Evolutionary conservation across 2,797 vertebrate genomes (phyloP).

Genomic region (Strix occidentalis): DNA sequence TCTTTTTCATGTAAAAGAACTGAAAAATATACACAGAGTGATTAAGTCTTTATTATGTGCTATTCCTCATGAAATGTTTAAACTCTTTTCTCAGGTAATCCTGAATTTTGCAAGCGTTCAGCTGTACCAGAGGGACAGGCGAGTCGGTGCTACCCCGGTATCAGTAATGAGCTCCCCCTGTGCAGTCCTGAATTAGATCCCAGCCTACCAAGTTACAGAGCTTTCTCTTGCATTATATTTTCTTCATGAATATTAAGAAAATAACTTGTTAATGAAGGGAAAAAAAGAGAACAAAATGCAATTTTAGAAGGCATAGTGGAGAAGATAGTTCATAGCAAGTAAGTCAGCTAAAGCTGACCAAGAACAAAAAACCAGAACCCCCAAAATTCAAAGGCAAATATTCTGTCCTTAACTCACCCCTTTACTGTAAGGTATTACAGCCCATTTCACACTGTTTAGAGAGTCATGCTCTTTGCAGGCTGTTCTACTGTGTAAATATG

Average conservation of each 20-base stretch:
- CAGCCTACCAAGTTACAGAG: background rate
- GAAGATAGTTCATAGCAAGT: background rate
- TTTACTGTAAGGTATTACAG: background rate
- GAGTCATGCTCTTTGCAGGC: conserved; percentile 11
- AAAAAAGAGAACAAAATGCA: background rate
- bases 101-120: background rate
- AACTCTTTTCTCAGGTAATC: background rate
- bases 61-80: background rate
- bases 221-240: background rate
- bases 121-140: background rate
- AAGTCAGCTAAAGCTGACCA: background rate
- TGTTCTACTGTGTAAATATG: conserved; percentile 3
- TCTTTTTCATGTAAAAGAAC: background rate
- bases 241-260: background rate
- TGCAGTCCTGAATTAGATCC: background rate
- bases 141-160: background rate
- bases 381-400: background rate
- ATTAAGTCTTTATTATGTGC: background rate
- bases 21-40: background rate
- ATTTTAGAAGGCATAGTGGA: background rate
- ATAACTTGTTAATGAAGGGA: background rate
- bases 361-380: background rate
- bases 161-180: background rate
- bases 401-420: conserved; percentile 43
- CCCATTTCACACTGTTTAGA: conserved; percentile 29